These are phyloP conservation scores for Geotrupes spiniger DNA, from an alignment of 2,888 invertebrate species.

Conservation along the genomic window DNA sequence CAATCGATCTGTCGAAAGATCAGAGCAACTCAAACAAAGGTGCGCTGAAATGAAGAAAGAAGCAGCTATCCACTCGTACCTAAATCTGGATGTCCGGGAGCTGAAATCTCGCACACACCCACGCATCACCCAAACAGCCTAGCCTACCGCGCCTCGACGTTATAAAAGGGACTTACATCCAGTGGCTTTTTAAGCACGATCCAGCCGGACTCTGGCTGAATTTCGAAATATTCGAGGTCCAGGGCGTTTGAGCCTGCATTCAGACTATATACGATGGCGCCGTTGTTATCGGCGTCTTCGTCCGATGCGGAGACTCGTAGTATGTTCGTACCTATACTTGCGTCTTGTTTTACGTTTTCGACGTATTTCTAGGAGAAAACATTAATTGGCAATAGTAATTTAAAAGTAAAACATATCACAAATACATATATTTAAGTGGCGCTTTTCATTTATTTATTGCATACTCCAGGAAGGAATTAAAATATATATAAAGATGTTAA, in stretches of 20 bases:
- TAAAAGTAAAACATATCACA: no score
- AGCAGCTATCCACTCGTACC: constrained; percentile 50
- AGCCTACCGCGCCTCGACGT: constrained; percentile 28
- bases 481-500: no score
- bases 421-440: no score
- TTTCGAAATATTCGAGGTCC: constrained; percentile 93
- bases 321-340: constrained; percentile 92
- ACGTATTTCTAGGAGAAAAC: constrained; percentile 79
- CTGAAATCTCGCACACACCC: constrained; percentile 12
- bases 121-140: constrained; percentile 21
- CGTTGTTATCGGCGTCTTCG: constrained; percentile 96
- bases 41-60: constrained; percentile 68
- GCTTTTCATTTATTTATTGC: no score
- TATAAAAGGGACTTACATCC: constrained; percentile 78
- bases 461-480: no score
- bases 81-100: constrained; percentile 19
- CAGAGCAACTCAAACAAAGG: constrained; percentile 68
- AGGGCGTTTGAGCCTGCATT: constrained; percentile 86
- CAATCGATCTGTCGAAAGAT: constrained; percentile 44
- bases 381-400: no score
- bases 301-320: constrained; percentile 93
- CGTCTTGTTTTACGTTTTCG: constrained; percentile 95
- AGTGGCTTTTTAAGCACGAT: constrained; percentile 92
- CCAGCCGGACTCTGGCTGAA: constrained; percentile 96
- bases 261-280: constrained; percentile 88